Evolutionary conservation across 2,888 invertebrate species (phyloP).

Genomic region (Pyrochroa serraticornis): DNA sequence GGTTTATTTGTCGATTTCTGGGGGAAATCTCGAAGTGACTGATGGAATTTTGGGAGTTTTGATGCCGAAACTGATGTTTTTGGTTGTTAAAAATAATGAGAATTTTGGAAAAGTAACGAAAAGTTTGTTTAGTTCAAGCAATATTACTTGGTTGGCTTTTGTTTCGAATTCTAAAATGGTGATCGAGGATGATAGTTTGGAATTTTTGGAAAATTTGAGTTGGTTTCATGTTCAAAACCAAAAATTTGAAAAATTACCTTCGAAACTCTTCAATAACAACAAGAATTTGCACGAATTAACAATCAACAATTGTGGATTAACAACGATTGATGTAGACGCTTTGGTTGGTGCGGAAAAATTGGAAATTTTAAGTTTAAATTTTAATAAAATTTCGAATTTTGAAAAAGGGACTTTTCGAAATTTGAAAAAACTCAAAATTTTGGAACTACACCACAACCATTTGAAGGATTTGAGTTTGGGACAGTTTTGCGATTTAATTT

Average conservation of each 20-base stretch:
- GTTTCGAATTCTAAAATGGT: not conserved
- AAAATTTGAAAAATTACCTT: not conserved
- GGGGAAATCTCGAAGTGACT: not conserved
- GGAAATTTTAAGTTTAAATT: conserved; percentile 15
- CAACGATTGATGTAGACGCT: conserved; percentile 1
- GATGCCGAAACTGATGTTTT: conserved; percentile 5
- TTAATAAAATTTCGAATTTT: conserved; percentile 5
- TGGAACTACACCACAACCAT: conserved; percentile 13
- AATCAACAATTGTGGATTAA: conserved; percentile 4
- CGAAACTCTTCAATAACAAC: not conserved
- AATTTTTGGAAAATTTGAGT: conserved; percentile 1
- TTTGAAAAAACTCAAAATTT: conserved; percentile 8
- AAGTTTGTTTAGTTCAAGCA: not conserved
- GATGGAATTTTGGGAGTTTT: not conserved
- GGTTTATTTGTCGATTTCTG: not conserved
- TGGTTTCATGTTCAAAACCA: conserved; percentile 15
- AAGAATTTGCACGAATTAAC: conserved; percentile 8
- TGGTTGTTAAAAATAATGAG: not conserved
- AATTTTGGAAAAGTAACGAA: not conserved
- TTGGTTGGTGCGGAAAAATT: conserved; percentile 2
- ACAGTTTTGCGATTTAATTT: not conserved
- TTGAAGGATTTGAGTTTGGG: conserved; percentile 2
- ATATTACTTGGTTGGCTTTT: conserved; percentile 7
- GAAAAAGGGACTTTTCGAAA: conserved; percentile 4
- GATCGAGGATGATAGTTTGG: not conserved